phyloP scores from a whole-genome alignment of 2,797 vertebrate genomes.

The Pteronotus mesoamericanus region DNA sequence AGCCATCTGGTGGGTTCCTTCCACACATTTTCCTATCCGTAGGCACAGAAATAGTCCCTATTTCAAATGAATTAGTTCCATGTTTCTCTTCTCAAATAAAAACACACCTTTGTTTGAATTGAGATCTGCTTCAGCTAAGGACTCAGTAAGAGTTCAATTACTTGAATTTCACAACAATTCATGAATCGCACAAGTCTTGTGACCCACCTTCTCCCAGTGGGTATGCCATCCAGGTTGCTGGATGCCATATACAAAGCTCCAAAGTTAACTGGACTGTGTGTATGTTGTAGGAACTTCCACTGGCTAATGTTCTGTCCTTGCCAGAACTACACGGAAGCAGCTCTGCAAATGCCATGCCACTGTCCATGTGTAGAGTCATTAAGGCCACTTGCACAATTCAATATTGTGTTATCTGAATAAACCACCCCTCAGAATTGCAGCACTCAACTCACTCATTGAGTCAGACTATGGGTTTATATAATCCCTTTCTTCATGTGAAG shows the following conservation, averaged over 20 bases:
- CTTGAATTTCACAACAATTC: slow-evolving; percentile 23
- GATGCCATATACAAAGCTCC: neutral
- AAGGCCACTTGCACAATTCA: neutral
- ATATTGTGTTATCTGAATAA: slow-evolving; percentile 42
- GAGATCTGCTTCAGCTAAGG: neutral
- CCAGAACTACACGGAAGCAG: neutral
- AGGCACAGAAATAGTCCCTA: neutral
- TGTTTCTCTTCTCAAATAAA: slow-evolving; percentile 38
- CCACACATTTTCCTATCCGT: neutral
- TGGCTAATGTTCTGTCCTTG: neutral
- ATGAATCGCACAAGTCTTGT: slow-evolving; percentile 22
- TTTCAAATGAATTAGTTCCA: slow-evolving; percentile 31
- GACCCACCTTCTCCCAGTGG: neutral
- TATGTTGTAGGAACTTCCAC: neutral
- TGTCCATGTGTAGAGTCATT: neutral
- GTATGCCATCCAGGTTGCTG: neutral
- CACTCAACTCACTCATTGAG: slow-evolving; percentile 29
- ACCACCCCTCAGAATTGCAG: neutral
- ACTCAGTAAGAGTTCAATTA: neutral
- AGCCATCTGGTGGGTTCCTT: slow-evolving; percentile 49
- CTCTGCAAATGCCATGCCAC: neutral
- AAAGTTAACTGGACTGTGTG: neutral
- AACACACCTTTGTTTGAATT: neutral
- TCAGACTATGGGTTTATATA: slow-evolving; percentile 30
- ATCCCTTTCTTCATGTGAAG: slow-evolving; percentile 33